Evolutionary conservation across 2,888 invertebrate species (phyloP).

Genomic region (Scaptomyza tumidula): DNA sequence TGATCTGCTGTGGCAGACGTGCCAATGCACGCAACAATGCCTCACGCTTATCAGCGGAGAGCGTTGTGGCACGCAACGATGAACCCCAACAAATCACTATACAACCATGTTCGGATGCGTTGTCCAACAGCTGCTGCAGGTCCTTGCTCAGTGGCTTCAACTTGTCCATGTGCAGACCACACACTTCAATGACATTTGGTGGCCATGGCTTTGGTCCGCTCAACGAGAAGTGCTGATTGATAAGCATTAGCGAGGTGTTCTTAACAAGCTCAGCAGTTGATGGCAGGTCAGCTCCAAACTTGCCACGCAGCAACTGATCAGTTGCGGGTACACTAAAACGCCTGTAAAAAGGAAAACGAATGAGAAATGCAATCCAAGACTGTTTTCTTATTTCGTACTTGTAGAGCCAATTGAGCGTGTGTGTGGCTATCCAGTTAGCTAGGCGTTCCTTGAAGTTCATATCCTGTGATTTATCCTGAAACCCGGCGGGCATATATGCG

Average conservation of each 20-base stretch:
- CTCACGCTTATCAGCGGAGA: constrained; percentile 86
- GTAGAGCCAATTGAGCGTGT: constrained; percentile 76
- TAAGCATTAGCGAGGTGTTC: constrained; percentile 83
- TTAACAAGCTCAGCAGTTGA: constrained; percentile 85
- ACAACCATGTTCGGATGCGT: constrained; percentile 86
- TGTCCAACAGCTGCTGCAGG: constrained; percentile 87
- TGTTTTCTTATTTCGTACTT: constrained; percentile 36
- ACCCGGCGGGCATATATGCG: constrained; percentile 86
- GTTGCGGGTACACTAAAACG: constrained; percentile 37
- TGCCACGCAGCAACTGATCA: constrained; percentile 66
- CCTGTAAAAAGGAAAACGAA: constrained; percentile 6
- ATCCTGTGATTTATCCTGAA: constrained; percentile 85
- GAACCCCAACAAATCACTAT: constrained; percentile 90
- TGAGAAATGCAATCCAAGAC: not conserved
- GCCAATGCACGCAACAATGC: constrained; percentile 86
- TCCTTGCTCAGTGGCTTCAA: constrained; percentile 83
- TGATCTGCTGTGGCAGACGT: constrained; percentile 87
- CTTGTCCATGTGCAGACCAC: constrained; percentile 85
- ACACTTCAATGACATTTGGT: constrained; percentile 85
- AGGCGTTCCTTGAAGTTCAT: constrained; percentile 85
- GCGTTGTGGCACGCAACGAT: constrained; percentile 87
- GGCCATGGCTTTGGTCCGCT: constrained; percentile 85
- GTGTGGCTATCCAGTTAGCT: constrained; percentile 84
- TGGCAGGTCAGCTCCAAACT: constrained; percentile 82
- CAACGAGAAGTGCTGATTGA: constrained; percentile 86